Evolutionary conservation across 1,140 invertebrate species (phyloP), one percentile per base, ranked within the genome.

Genomic region (Tribolium madens): DNA sequence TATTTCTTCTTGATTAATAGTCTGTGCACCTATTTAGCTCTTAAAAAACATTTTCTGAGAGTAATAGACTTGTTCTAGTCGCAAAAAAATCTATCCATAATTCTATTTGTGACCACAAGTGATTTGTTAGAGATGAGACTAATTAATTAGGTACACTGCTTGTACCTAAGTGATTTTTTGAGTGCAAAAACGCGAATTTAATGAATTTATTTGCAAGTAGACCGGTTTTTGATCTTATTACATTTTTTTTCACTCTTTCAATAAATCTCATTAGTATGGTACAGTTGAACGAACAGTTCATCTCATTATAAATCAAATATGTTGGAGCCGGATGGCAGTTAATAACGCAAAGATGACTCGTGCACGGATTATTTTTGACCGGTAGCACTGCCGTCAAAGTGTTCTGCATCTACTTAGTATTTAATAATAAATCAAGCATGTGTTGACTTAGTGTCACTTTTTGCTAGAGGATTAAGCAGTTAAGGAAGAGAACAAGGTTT

Each of bases 171-270:
- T 57, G 52, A 57, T 57, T 57, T 21, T 57, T 21, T 17, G 7
- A 57, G 52, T 50, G 15, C 47, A 50, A 50, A 50, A 57, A 18
- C 18, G 9, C 15, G 17, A 57, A 21, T 17, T 17, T 57, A 15
- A 18, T 57, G 52, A 57, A 57, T 57, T 57, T 18, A 57, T 17
- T 15, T 9, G 17, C 5, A n/a, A 18, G 57, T 18, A 31, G 57
- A 64, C 57, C 57, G 57, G 57, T 64, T 57, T 36, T 33, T 18
- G 57, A 64, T 64, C 57, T 64, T 14, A 64, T 64, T 64, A 31
- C 21, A 64, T 33, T 64, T 64, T n/a, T n/a, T 64, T 64, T 64
- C 21, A 13, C 10, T 33, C 31, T 64, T 33, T 64, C 26, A 64
- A 18, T 64, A 33, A 64, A 64, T 64, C 57, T 57, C 52, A 21